Evolutionary conservation across 2,113 vertebrate genomes (phyloP).

Genomic region (Petromus typicus): DNA sequence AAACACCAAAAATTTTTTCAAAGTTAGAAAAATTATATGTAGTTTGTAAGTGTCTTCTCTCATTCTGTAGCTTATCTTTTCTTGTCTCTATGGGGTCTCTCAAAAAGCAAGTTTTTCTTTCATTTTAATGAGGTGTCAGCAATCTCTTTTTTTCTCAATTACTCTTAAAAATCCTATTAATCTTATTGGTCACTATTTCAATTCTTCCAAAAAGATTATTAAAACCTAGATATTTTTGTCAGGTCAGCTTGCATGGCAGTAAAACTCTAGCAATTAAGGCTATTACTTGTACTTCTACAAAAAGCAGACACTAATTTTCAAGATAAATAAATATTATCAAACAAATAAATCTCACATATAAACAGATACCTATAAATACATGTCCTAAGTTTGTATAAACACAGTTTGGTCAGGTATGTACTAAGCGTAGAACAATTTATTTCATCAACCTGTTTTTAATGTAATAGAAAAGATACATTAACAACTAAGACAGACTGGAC

Average conservation of each 20-base stretch:
- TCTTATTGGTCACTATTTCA: background rate
- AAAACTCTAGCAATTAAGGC: conserved; percentile 12
- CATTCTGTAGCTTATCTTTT: conserved; percentile 41
- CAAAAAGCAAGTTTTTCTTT: conserved; percentile 25
- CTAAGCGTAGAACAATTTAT: conserved; percentile 20
- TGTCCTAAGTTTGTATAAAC: background rate
- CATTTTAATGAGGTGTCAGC: background rate
- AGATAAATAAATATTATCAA: background rate
- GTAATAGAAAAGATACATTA: background rate
- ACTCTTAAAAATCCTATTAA: background rate
- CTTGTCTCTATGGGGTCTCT: background rate
- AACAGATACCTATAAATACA: background rate
- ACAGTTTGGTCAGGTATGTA: background rate
- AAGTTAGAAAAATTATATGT: background rate
- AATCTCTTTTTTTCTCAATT: conserved; percentile 15
- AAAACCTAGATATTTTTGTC: conserved; percentile 24
- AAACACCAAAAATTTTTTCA: background rate
- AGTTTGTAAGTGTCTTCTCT: background rate
- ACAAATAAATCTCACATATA: background rate
- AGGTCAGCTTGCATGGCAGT: conserved; percentile 17
- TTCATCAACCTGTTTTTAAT: conserved; percentile 8
- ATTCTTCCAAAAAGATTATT: conserved; percentile 18
- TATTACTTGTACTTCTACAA: background rate
- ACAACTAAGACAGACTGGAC: background rate
- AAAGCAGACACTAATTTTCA: conserved; percentile 51